These are phyloP conservation scores for Arenicola marina DNA, from an alignment of 2,888 invertebrate species.

Conservation along the genomic window DNA sequence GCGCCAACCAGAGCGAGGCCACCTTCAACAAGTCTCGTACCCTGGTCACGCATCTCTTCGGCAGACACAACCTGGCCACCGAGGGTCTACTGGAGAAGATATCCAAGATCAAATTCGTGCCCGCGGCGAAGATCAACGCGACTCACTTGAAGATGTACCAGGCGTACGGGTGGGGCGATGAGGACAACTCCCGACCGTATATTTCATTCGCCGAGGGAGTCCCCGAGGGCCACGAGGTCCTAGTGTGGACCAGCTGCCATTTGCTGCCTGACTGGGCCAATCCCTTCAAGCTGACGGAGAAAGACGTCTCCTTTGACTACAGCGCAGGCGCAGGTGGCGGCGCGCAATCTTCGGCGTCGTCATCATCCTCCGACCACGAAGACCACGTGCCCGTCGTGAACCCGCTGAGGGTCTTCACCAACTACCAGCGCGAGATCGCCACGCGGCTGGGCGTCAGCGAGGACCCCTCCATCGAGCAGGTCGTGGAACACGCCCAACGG, in stretches of 20 bases:
- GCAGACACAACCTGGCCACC: constrained; percentile 19
- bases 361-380: background rate
- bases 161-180: constrained; percentile 13
- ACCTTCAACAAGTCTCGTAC: constrained; percentile 32
- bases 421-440: constrained; percentile 21
- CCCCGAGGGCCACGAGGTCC: constrained; percentile 30
- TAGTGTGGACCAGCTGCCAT: constrained; percentile 32
- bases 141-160: constrained; percentile 25
- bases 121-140: constrained; percentile 27
- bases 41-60: constrained; percentile 34
- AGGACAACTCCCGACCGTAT: constrained; percentile 15
- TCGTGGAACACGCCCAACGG: constrained; percentile 29
- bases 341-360: too few species aligned
- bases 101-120: constrained; percentile 32
- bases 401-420: constrained; percentile 9
- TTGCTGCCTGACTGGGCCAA: constrained; percentile 40
- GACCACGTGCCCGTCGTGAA: background rate
- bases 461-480: constrained; percentile 26
- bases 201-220: constrained; percentile 34
- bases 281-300: constrained; percentile 27
- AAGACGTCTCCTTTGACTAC: constrained; percentile 22
- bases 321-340: background rate
- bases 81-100: constrained; percentile 24
- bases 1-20: constrained; percentile 14
- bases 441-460: constrained; percentile 22